Conservation (phyloP, 1,140 invertebrate genomes). For the Alviniconcha marisindica region DNA sequence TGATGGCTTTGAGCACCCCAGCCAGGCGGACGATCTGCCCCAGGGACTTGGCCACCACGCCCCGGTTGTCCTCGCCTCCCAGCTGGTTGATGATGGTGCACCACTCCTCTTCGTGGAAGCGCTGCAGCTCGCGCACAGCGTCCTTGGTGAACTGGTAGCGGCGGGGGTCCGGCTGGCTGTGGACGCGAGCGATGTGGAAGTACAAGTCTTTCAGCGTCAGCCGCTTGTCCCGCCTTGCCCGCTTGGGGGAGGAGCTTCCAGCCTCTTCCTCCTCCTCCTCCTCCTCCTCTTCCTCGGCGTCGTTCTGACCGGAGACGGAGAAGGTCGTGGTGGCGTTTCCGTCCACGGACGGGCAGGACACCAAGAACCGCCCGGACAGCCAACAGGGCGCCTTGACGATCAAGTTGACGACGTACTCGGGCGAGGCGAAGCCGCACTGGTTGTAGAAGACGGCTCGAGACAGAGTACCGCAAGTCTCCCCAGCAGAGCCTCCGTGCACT, state of each 20-base stretch:
- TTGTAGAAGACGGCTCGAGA: slow-evolving; percentile 5
- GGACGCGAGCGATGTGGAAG: background rate
- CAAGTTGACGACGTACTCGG: slow-evolving; percentile 50
- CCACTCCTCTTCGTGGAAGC: slow-evolving; percentile 56
- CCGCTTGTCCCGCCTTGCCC: background rate
- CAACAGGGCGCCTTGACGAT: slow-evolving; percentile 44
- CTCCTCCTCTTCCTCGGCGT: background rate
- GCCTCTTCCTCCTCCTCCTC: background rate
- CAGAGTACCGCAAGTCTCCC: background rate
- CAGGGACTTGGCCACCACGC: slow-evolving; percentile 52
- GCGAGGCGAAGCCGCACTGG: slow-evolving; percentile 46
- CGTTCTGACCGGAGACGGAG: background rate
- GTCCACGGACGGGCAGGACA: slow-evolving; percentile 48
- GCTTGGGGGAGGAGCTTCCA: background rate
- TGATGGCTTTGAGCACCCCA: slow-evolving; percentile 52
- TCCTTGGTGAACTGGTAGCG: slow-evolving; percentile 48
- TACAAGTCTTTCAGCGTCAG: slow-evolving; percentile 26
- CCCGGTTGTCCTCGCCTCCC: slow-evolving; percentile 48
- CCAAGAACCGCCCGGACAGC: slow-evolving; percentile 47
- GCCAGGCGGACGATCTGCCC: slow-evolving; percentile 54
- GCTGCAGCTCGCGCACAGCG: slow-evolving; percentile 49
- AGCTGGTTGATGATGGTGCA: slow-evolving; percentile 51
- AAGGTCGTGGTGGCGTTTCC: slow-evolving; percentile 13
- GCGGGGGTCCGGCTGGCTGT: background rate
- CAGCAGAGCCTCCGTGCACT: background rate